Evolutionary conservation across 2,888 invertebrate genomes (phyloP).

Genomic region (Cyrtodaria siliqua): DNA sequence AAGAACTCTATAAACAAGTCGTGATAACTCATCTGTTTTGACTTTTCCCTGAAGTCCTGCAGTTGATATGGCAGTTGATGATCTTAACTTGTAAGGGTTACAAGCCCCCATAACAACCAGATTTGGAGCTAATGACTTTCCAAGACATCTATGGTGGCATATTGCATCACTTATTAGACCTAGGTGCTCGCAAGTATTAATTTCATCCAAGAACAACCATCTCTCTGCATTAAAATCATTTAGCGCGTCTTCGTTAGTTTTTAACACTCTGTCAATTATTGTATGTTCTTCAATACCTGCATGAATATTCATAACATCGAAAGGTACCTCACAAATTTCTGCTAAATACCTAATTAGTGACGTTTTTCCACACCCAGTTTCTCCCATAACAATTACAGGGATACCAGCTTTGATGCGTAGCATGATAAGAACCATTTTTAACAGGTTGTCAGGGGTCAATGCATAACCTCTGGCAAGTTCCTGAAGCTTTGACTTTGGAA

Average conservation of each 20-base stretch:
- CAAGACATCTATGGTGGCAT: constrained; percentile 66
- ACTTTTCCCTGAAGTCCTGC: constrained; percentile 68
- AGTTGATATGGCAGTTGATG: constrained; percentile 53
- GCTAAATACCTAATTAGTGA: constrained; percentile 71
- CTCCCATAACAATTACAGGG: constrained; percentile 76
- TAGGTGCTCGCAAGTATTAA: constrained; percentile 72
- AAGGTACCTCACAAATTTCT: constrained; percentile 57
- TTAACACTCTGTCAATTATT: constrained; percentile 46
- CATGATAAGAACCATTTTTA: constrained; percentile 73
- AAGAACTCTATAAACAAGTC: constrained; percentile 71
- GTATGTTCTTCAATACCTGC: constrained; percentile 62
- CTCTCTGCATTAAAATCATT: constrained; percentile 11
- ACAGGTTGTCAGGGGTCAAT: constrained; percentile 72
- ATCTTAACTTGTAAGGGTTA: constrained; percentile 72
- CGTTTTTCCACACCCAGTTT: constrained; percentile 79
- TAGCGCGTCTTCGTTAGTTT: constrained; percentile 41
- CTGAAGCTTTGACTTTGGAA: constrained; percentile 11
- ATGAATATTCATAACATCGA: constrained; percentile 71
- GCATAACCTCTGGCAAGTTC: constrained; percentile 61
- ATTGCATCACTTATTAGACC: constrained; percentile 67
- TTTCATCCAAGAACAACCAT: constrained; percentile 77
- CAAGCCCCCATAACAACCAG: constrained; percentile 70
- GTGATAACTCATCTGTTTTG: constrained; percentile 68
- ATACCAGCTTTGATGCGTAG: constrained; percentile 65
- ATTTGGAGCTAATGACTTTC: constrained; percentile 64